Conservation (phyloP, 2,797 vertebrate genomes). For the Gallinago solitaria region DNA sequence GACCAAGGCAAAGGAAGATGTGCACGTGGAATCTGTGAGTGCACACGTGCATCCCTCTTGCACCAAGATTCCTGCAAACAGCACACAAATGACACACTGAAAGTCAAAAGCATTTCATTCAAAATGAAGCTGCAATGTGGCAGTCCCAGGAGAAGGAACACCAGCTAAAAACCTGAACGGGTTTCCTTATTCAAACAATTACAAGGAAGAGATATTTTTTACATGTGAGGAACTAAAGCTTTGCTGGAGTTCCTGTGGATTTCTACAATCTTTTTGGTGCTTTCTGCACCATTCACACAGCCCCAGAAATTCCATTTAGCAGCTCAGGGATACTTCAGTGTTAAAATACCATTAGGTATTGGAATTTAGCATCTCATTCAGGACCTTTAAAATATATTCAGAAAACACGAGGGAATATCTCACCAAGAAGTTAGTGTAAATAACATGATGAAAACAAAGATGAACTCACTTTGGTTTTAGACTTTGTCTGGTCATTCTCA, state of each 20-base stretch:
- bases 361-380: not conserved
- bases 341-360: not conserved
- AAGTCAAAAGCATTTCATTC: not conserved
- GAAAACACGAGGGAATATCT: not conserved
- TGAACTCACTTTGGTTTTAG: constrained; percentile 87
- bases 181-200: not conserved
- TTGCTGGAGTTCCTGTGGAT: not conserved
- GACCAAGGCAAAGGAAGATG: not conserved
- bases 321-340: not conserved
- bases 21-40: not conserved
- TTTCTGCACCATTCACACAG: not conserved
- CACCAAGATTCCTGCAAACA: not conserved
- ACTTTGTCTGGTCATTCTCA: constrained; percentile 81
- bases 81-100: not conserved
- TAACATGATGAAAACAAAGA: not conserved
- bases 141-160: not conserved
- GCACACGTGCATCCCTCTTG: rapidly evolving
- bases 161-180: not conserved
- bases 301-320: not conserved
- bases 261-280: not conserved
- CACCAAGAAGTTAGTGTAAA: not conserved
- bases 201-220: not conserved
- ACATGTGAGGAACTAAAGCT: not conserved
- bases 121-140: not conserved
- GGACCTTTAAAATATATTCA: not conserved